Percentiles rank a stretch among this genome's conserved stretches.
Conservation (phyloP, 2,888 invertebrate species). For the Mellilla xanthometata region DNA sequence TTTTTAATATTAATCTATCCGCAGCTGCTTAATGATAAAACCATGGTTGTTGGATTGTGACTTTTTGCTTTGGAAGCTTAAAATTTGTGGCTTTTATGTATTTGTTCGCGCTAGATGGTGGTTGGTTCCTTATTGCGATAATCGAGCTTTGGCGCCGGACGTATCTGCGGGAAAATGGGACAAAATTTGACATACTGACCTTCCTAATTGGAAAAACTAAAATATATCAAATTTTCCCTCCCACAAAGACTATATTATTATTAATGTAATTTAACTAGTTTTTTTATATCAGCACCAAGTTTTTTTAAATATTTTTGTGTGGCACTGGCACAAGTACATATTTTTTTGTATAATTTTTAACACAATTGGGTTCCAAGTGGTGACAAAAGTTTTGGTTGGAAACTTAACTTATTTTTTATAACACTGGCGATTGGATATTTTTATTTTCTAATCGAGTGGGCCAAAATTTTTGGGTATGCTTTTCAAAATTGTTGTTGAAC, state of each 20-base stretch:
- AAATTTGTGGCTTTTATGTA: slow-evolving; percentile 39
- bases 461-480: slow-evolving; percentile 21
- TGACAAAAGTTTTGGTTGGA: slow-evolving; percentile 17
- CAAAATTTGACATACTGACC: background rate
- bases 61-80: slow-evolving; percentile 14
- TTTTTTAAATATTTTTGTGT: slow-evolving; percentile 8
- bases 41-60: slow-evolving; percentile 16
- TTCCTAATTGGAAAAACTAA: slow-evolving; percentile 11
- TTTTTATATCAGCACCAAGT: slow-evolving; percentile 8
- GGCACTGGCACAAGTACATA: slow-evolving; percentile 26
- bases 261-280: no score
- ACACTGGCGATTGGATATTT: background rate
- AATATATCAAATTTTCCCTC: slow-evolving; percentile 8
- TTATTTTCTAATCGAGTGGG: background rate
- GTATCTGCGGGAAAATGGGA: slow-evolving; percentile 39
- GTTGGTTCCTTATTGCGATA: slow-evolving; percentile 43
- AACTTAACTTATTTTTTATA: background rate
- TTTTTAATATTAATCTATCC: no score
- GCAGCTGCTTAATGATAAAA: background rate
- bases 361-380: background rate
- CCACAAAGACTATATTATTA: slow-evolving; percentile 3
- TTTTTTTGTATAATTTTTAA: slow-evolving; percentile 13
- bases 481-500: background rate
- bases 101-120: slow-evolving; percentile 58
- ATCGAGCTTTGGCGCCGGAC: slow-evolving; percentile 66